Percentiles rank a stretch among this genome's conserved stretches.
These are phyloP conservation scores for Pocota personata DNA, from an alignment of 2,888 invertebrate species.

Conservation along the genomic window DNA sequence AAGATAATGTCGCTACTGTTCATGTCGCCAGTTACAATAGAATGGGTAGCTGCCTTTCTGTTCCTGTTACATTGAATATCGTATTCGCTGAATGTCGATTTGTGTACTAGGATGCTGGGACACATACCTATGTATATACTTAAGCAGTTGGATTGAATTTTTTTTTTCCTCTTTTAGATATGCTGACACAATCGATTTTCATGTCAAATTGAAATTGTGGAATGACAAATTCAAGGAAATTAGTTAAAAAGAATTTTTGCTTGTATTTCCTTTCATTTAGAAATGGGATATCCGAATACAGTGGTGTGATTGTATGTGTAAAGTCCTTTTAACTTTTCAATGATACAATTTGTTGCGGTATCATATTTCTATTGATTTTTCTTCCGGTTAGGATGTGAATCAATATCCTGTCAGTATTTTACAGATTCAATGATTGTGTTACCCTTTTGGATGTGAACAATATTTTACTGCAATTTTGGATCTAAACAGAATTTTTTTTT, in stretches of 20 bases:
- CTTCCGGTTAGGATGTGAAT: not conserved
- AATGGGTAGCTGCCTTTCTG: not conserved
- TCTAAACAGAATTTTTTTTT: not conserved
- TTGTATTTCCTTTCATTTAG: not conserved
- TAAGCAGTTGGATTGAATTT: not conserved
- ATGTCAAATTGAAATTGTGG: constrained; percentile 13
- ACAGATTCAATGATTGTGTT: not conserved
- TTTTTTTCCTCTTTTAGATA: not conserved
- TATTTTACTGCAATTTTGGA: not conserved
- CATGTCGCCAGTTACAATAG: not conserved
- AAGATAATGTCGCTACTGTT: not conserved
- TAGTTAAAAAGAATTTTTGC: not conserved
- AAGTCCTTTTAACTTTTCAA: not conserved
- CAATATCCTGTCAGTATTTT: not conserved
- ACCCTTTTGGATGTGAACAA: not conserved
- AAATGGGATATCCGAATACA: not conserved
- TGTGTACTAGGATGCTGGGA: not conserved
- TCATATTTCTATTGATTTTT: not conserved
- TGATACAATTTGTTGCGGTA: not conserved
- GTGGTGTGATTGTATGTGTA: not conserved
- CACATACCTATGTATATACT: not conserved
- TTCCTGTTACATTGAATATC: not conserved
- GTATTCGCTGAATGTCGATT: not conserved
- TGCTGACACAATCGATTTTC: constrained; percentile 10
- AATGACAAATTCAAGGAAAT: constrained; percentile 16